Evolutionary conservation across 2,888 invertebrate genomes (phyloP).

Genomic region (Salpingus planirostris): DNA sequence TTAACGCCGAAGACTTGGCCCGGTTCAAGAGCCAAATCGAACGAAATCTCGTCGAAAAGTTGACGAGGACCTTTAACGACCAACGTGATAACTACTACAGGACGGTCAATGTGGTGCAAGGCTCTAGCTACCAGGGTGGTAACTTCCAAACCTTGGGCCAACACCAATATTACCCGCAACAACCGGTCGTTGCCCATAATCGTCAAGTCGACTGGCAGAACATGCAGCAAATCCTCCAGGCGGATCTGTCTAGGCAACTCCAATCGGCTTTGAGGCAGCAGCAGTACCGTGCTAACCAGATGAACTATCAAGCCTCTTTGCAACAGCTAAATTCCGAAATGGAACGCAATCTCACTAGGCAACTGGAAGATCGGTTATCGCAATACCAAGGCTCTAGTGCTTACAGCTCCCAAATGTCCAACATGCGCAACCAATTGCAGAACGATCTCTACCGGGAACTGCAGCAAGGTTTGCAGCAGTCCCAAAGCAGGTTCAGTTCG

Average conservation of each 20-base stretch:
- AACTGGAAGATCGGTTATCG: slow-evolving; percentile 26
- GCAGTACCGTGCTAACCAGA: slow-evolving; percentile 18
- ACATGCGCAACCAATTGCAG: slow-evolving; percentile 31
- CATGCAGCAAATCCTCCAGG: slow-evolving; percentile 26
- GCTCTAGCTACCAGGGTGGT: too few relatives aligned
- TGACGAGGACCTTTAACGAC: slow-evolving; percentile 25
- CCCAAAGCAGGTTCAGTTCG: slow-evolving; percentile 26
- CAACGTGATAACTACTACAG: slow-evolving; percentile 11
- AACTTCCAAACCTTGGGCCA: background rate
- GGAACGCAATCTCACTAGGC: slow-evolving; percentile 33
- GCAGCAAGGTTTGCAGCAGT: slow-evolving; percentile 32
- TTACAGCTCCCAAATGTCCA: slow-evolving; percentile 24
- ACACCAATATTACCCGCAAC: background rate
- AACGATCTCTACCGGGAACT: slow-evolving; percentile 31
- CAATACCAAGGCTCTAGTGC: slow-evolving; percentile 17
- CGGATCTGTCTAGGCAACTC: slow-evolving; percentile 30
- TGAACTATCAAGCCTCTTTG: slow-evolving; percentile 22
- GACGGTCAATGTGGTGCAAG: too few relatives aligned
- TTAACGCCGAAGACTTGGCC: slow-evolving; percentile 31
- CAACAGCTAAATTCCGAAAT: slow-evolving; percentile 33
- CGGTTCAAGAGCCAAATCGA: slow-evolving; percentile 32
- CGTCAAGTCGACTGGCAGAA: slow-evolving; percentile 17
- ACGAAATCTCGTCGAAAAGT: slow-evolving; percentile 30
- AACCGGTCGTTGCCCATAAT: slow-evolving; percentile 1
- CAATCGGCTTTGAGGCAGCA: slow-evolving; percentile 25